Evolutionary conservation across 2,113 vertebrate species (phyloP).

Genomic region (Bufo bufo): DNA sequence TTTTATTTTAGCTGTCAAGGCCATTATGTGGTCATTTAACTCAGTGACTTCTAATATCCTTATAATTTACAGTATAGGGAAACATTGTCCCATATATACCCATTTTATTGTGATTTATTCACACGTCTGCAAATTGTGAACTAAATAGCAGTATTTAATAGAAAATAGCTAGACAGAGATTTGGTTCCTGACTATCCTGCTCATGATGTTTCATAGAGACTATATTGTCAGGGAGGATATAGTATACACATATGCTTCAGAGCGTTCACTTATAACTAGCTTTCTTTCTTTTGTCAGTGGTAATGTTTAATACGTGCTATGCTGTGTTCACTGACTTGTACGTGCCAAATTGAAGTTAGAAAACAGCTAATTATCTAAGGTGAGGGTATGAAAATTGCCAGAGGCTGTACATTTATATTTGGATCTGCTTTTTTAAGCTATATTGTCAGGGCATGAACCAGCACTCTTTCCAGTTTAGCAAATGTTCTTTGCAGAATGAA

Average conservation of each 20-base stretch:
- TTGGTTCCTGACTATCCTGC: no score
- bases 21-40: no score
- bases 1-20: no score
- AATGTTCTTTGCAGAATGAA: slow-evolving; percentile 27
- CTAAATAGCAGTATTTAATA: no score
- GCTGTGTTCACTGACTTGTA: not conserved
- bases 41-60: no score
- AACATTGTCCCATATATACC: no score
- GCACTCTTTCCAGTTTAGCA: slow-evolving; percentile 22
- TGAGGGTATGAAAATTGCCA: slow-evolving; percentile 7
- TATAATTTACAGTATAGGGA: no score
- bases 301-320: not conserved
- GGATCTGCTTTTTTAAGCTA: slow-evolving; percentile 35
- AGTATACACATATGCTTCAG: not conserved
- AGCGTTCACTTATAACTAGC: not conserved
- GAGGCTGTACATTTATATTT: slow-evolving; percentile 6
- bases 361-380: slow-evolving; percentile 25
- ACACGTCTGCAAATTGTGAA: not conserved
- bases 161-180: no score
- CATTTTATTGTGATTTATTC: no score
- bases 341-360: not conserved
- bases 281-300: not conserved
- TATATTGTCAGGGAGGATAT: not conserved
- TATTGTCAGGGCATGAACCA: slow-evolving; percentile 14
- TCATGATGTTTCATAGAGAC: no score